Conservation (phyloP, 2,113 vertebrate species). For the Melanotaenia duboulayi region DNA sequence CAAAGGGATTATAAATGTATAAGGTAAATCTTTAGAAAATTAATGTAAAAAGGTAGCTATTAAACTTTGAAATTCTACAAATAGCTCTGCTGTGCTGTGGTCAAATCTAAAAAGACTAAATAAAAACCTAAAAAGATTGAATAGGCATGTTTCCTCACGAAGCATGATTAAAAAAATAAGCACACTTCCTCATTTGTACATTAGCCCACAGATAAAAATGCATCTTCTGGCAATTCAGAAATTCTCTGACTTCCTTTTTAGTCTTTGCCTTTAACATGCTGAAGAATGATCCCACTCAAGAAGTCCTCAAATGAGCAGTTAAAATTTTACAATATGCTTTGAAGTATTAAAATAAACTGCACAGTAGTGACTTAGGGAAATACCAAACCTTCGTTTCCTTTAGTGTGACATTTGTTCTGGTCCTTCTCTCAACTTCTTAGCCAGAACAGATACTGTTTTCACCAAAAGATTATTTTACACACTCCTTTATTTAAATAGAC, state of each 20-base stretch:
- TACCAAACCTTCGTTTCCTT: conserved; percentile 6
- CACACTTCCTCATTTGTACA: conserved; percentile 34
- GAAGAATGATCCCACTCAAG: background rate
- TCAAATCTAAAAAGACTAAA: conserved; percentile 10
- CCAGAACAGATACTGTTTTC: background rate
- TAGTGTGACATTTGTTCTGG: background rate
- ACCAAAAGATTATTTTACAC: conserved; percentile 40
- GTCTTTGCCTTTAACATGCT: background rate
- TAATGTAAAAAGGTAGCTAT: background rate
- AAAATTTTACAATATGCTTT: background rate
- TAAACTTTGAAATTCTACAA: background rate
- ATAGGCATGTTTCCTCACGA: conserved; percentile 4
- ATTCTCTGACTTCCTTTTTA: background rate
- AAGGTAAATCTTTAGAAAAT: background rate
- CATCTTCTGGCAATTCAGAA: conserved; percentile 1
- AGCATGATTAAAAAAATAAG: background rate
- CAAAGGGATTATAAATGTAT: background rate
- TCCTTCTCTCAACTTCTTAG: background rate
- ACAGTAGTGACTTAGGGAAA: conserved; percentile 1
- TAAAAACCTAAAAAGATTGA: background rate
- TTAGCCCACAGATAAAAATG: conserved; percentile 14
- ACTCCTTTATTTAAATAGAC: conserved; percentile 79
- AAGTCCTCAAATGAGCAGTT: background rate
- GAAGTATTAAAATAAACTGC: conserved; percentile 12
- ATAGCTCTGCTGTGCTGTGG: background rate